Percentiles rank a stretch among this genome's conserved stretches.
Evolutionary conservation across 2,113 vertebrate genomes (phyloP).

Genomic region (Antennarius striatus): DNA sequence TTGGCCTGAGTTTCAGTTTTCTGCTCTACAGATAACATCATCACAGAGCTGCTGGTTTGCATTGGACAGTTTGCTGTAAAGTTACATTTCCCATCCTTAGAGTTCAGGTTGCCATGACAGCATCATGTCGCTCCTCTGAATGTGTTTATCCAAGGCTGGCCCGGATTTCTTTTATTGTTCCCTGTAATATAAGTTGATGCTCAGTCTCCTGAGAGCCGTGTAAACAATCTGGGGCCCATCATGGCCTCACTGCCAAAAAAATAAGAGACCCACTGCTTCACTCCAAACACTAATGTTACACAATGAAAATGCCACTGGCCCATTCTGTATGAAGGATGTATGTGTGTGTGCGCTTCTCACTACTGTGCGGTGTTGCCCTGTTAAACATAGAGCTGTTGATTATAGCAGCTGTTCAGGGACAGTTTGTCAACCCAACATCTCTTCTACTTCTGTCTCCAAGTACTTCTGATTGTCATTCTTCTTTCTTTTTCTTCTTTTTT

Average conservation of each 20-base stretch:
- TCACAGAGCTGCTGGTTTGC: slow-evolving; percentile 3
- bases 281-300: slow-evolving; percentile 57
- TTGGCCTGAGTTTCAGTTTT: slow-evolving; percentile 46
- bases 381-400: slow-evolving; percentile 15
- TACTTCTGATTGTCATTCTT: slow-evolving; percentile 11
- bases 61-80: slow-evolving; percentile 21
- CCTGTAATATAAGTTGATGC: slow-evolving; percentile 36
- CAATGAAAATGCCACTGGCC: slow-evolving; percentile 59
- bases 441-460: slow-evolving; percentile 6
- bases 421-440: slow-evolving; percentile 14
- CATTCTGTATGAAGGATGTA: slow-evolving; percentile 22
- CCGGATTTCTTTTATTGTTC: slow-evolving; percentile 60
- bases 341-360: slow-evolving; percentile 8
- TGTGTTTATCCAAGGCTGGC: slow-evolving; percentile 61
- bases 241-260: slow-evolving; percentile 58
- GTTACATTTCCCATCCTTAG: slow-evolving; percentile 22
- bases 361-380: slow-evolving; percentile 23
- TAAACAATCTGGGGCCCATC: slow-evolving; percentile 64
- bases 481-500: slow-evolving; percentile 19
- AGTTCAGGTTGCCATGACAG: slow-evolving; percentile 35
- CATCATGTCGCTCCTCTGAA: slow-evolving; percentile 37
- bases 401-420: neutral
- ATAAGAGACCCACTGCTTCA: slow-evolving; percentile 41
- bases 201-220: slow-evolving; percentile 54
- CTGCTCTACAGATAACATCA: slow-evolving; percentile 19